Base-by-base conservation (phyloP, 2,888 invertebrate genomes). In the Tiliacea citrago region DNA sequence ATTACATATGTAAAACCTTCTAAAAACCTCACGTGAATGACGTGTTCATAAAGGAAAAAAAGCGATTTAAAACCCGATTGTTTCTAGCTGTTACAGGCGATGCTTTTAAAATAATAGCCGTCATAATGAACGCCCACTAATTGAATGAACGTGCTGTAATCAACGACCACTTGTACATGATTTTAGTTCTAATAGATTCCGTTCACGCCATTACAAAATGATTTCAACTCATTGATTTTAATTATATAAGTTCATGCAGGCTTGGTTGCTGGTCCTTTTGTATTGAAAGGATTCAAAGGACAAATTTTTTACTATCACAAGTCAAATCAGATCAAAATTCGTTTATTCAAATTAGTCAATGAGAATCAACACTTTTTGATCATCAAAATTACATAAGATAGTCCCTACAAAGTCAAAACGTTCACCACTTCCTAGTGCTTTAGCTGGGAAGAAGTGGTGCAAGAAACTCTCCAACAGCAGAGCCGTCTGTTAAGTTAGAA, bases 111-210 rank as follows among this genome's bases (percentile, higher is more conserved):
- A 88, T 91, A 90, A 91, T 91, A 89, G 86, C 84, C 29, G 82
- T 84, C 87, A 86, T 84, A 87, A 78, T 81, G 84, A 82, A 89
- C 88, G 93, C 92, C 90, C 92, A 70, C 79, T 92, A 89, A 92
- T 93, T 91, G 88, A 90, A 85, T 90, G 94, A 91, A 88, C 84
- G 91, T 83, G 70, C 86, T 85, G 89, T 93, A 94, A 94, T 95
- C 89, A 93, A 92, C 66, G 42, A 81, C 75, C 81, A 84, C 83
- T 88, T 82, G 90, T 86, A 84, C 90, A 91, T 90, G 90, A 92
- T 92, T 93, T 92, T 89, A 89, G 86, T 86, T 90, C 89, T 91
- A 91, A 93, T 93, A 90, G 89, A 90, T 89, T 87, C 87, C 82
- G 86, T 92, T 91, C 89, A 90, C 89, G 89, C 88, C 79, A 89